phyloP scores from a whole-genome alignment of 1,140 invertebrate species.

The Hestina assimilis region DNA sequence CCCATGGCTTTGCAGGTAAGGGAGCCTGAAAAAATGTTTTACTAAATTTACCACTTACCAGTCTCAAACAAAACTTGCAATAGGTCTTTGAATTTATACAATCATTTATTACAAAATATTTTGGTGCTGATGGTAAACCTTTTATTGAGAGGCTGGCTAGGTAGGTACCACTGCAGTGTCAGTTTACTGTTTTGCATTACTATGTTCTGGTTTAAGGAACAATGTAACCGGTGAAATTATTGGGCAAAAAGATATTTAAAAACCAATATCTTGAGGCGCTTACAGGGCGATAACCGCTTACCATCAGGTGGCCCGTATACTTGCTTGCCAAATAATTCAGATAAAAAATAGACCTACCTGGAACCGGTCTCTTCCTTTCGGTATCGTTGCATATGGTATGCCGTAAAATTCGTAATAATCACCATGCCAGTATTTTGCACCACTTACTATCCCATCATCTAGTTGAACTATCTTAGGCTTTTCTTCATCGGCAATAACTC shows the following conservation, averaged over 20 bases:
- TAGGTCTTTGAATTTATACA: too few species aligned
- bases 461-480: slow-evolving; percentile 38
- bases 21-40: slow-evolving; percentile 45
- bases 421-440: slow-evolving; percentile 63
- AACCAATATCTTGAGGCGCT: too few species aligned
- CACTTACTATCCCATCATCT: slow-evolving; percentile 45
- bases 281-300: too few species aligned
- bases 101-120: too few species aligned
- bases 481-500: slow-evolving; percentile 32
- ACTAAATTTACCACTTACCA: neutral
- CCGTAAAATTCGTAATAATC: slow-evolving; percentile 65
- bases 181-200: neutral
- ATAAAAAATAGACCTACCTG: slow-evolving; percentile 41
- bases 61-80: neutral
- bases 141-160: too few species aligned
- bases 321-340: neutral
- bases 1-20: slow-evolving; percentile 51
- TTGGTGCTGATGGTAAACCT: too few species aligned
- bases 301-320: too few species aligned
- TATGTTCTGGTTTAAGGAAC: too few species aligned
- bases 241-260: too few species aligned
- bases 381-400: slow-evolving; percentile 56
- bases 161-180: too few species aligned
- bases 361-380: slow-evolving; percentile 52
- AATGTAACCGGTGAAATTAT: too few species aligned